Conservation (phyloP, 2,888 invertebrate species). For the Papilio elwesi region DNA sequence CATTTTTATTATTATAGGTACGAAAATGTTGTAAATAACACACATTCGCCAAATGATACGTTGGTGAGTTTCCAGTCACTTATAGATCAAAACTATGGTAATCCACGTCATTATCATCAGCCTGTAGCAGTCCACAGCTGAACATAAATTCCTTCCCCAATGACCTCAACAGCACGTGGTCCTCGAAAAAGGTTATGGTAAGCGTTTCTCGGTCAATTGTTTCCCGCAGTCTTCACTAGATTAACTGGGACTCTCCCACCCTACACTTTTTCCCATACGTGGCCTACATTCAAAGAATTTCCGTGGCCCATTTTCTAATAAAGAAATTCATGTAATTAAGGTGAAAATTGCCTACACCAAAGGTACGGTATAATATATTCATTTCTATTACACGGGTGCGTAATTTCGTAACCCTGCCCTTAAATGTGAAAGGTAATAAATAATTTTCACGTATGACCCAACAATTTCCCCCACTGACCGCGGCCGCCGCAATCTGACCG, state of each 20-base stretch:
- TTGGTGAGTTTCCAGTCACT: no score
- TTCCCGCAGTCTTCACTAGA: neutral
- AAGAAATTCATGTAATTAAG: slow-evolving; percentile 17
- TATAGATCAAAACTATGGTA: no score
- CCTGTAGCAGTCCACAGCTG: no score
- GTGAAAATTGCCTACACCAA: slow-evolving; percentile 14
- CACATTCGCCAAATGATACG: no score
- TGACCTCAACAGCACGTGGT: no score
- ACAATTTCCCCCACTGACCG: slow-evolving; percentile 40
- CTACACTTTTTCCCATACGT: neutral
- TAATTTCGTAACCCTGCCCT: slow-evolving; percentile 36
- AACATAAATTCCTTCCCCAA: no score
- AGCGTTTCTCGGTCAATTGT: no score
- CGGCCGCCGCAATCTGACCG: slow-evolving; percentile 29
- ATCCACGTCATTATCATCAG: no score
- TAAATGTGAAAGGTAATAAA: slow-evolving; percentile 39
- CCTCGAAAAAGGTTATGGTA: no score
- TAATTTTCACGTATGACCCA: slow-evolving; percentile 41
- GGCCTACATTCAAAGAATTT: neutral
- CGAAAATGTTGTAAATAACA: no score
- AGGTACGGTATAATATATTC: slow-evolving; percentile 21
- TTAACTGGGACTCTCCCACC: neutral
- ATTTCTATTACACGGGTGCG: slow-evolving; percentile 37
- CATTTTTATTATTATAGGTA: no score
- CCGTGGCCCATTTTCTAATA: neutral